Percentiles rank a stretch among this genome's conserved stretches.
Evolutionary conservation across 2,888 invertebrate species (phyloP).

Genomic region (Pollenia amentaria): DNA sequence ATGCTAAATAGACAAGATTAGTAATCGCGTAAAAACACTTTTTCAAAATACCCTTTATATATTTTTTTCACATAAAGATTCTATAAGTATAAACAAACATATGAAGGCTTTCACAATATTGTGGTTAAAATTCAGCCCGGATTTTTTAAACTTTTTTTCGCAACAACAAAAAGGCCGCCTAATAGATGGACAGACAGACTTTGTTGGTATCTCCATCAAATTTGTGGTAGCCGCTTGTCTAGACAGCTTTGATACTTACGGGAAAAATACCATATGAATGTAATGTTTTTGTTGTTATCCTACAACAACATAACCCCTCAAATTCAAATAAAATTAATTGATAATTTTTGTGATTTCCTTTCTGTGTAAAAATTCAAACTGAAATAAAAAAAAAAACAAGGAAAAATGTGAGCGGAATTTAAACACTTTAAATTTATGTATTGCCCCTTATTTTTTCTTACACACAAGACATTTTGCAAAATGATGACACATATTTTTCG

Average conservation of each 20-base stretch:
- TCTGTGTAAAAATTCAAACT: background rate
- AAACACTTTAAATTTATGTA: background rate
- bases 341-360: conserved; percentile 34
- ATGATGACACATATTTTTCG: conserved; percentile 24
- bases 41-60: background rate
- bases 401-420: background rate
- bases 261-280: conserved; percentile 69
- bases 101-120: conserved; percentile 71
- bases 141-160: conserved; percentile 26
- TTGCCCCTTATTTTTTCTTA: background rate
- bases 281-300: conserved; percentile 10
- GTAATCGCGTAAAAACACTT: background rate
- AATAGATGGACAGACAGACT: conserved; percentile 26
- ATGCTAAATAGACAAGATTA: no score
- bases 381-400: background rate
- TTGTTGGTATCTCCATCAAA: conserved; percentile 55
- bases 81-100: conserved; percentile 37
- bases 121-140: conserved; percentile 55
- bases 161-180: conserved; percentile 32
- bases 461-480: background rate
- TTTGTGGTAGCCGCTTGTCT: conserved; percentile 71
- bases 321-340: conserved; percentile 47
- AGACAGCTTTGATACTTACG: conserved; percentile 71
- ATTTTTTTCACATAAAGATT: background rate
- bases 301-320: conserved; percentile 1